Evolutionary conservation across 2,113 vertebrate species (phyloP).

Genomic region (Malurus melanocephalus): DNA sequence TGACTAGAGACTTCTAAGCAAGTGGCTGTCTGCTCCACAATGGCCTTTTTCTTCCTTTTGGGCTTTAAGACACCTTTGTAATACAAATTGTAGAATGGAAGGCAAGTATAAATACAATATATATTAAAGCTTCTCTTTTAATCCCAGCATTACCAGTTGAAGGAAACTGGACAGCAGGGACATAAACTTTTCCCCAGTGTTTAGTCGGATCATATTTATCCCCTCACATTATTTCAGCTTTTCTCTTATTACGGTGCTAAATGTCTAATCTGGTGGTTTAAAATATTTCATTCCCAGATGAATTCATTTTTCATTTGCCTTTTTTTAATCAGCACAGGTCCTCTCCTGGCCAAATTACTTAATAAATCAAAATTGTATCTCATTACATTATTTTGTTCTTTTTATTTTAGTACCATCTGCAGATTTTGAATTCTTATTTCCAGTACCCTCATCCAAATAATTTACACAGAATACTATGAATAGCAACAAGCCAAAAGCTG

Average conservation of each 20-base stretch:
- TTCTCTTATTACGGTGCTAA: background rate
- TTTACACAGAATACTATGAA: background rate
- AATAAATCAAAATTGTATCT: constrained; percentile 5
- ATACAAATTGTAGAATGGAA: background rate
- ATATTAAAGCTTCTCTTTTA: background rate
- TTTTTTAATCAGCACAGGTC: background rate
- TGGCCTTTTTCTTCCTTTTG: background rate
- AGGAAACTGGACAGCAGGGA: background rate
- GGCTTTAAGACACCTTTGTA: background rate
- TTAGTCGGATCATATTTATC: background rate
- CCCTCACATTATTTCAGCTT: background rate
- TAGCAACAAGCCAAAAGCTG: background rate
- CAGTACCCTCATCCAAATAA: background rate
- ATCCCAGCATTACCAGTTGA: background rate
- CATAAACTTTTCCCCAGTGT: background rate
- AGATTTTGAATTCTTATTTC: background rate
- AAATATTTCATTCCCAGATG: background rate
- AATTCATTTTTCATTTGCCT: constrained; percentile 5
- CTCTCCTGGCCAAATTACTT: background rate
- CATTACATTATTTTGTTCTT: background rate
- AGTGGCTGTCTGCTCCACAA: background rate
- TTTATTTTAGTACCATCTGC: background rate
- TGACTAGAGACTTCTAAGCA: background rate
- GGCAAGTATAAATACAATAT: background rate
- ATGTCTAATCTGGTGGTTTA: background rate